These are phyloP conservation scores for Stegana nigrithorax DNA, from an alignment of 2,888 invertebrate genomes.

Conservation along the genomic window DNA sequence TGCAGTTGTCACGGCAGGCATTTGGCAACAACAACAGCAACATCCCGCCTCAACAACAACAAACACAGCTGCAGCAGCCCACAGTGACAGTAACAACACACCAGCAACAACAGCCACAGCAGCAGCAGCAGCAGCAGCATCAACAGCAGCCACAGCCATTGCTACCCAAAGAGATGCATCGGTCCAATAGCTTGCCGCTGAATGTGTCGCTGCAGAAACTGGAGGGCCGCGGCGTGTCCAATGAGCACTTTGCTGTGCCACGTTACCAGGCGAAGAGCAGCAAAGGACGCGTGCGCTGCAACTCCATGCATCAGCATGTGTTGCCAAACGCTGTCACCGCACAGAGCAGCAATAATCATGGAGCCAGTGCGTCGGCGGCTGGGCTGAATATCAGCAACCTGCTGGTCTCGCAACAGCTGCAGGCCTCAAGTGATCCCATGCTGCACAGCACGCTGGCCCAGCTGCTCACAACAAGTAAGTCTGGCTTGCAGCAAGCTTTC, in stretches of 20 bases:
- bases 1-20: constrained; percentile 44
- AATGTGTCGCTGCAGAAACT: constrained; percentile 71
- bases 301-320: constrained; percentile 65
- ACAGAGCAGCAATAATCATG: constrained; percentile 23
- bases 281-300: constrained; percentile 65
- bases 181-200: constrained; percentile 74
- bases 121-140: constrained; percentile 36
- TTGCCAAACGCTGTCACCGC: constrained; percentile 20
- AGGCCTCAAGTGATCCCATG: constrained; percentile 82
- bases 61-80: constrained; percentile 24
- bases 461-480: constrained; percentile 74
- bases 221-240: constrained; percentile 31
- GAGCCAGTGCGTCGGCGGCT: no score
- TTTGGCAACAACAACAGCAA: background rate
- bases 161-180: constrained; percentile 71
- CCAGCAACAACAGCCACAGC: constrained; percentile 28
- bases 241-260: constrained; percentile 65
- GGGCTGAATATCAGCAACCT: constrained; percentile 35
- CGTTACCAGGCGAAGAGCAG: constrained; percentile 60
- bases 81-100: constrained; percentile 1
- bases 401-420: constrained; percentile 71
- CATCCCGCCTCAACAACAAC: constrained; percentile 20
- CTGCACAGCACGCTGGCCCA: constrained; percentile 85
- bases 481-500: background rate
- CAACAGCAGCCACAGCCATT: constrained; percentile 37